Base-by-base conservation (phyloP, 2,113 vertebrate species). In the Amblyornis subalaris region DNA sequence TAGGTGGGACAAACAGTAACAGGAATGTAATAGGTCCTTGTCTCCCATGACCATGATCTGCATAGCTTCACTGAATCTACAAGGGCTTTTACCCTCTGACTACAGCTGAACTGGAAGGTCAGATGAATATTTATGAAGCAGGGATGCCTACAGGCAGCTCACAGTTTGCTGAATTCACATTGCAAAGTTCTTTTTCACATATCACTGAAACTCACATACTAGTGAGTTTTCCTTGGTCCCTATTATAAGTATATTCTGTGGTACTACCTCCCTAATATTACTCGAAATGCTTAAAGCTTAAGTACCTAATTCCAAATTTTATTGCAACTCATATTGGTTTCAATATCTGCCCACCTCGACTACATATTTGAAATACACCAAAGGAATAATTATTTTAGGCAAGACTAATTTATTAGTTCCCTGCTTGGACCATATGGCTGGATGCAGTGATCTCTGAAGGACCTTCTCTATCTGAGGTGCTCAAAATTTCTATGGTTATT, bases 111-210 rank as follows among this genome's bases (percentile, higher is more conserved):
- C 62, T 0, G 0, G 45, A 94, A 95, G 92, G 66, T 85, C 85
- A 82, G 85, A 72, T 79, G 57, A 95, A 91, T 91, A 88, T 89
- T 95, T 85, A 93, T 82, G 57, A 94, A 93, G 65, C 23, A 86
- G 22, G 24, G n/a, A 44, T 64, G 57, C 45, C 60, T 42, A 84
- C 12, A 67, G 61, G 60, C 53, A 83, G 14, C 14, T 47, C 31
- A 55, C 0, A 0, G 53, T 78, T 87, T 92, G 22, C 48, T 72
- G 16, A 74, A 60, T 75, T 64, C 19, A 28, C 0, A 0, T 33
- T 28, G 15, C 38, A 87, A 80, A 78, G 42, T 55, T 53, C 6
- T 47, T 74, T 92, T 87, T 57, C 4, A 7, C 35, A 2, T 47
- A 60, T n/a, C 44, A 55, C 16, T 26, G 9, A 75, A 75, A 69